phyloP scores from a whole-genome alignment of 2,888 invertebrate genomes.

The Melipona beecheii region DNA sequence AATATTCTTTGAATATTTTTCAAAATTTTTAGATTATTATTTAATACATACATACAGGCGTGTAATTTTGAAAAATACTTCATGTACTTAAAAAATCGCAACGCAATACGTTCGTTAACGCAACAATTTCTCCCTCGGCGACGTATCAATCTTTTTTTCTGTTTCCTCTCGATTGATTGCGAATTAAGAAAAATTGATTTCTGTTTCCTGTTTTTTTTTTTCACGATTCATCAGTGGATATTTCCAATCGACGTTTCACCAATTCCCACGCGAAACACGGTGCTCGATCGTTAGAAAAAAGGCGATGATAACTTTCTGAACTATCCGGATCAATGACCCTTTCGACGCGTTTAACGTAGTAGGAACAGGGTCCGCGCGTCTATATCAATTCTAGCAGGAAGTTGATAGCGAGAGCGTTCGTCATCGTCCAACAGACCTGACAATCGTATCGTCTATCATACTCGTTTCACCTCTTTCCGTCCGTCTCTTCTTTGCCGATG shows the following conservation, averaged over 20 bases:
- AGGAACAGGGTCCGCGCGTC: conserved; percentile 57
- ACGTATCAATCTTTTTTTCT: background rate
- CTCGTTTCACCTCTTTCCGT: background rate
- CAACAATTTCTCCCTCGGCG: background rate
- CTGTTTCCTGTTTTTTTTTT: background rate
- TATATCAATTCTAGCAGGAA: conserved; percentile 72
- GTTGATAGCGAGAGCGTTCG: conserved; percentile 68
- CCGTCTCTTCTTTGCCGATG: background rate
- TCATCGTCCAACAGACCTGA: conserved; percentile 61
- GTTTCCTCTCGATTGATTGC: background rate
- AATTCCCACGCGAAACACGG: conserved; percentile 23
- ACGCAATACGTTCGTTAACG: background rate
- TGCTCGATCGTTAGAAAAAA: conserved; percentile 32
- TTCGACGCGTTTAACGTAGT: conserved; percentile 53
- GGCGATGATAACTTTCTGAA: conserved; percentile 54
- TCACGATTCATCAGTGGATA: background rate
- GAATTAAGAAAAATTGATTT: background rate
- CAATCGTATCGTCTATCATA: conserved; percentile 16
- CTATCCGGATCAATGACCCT: conserved; percentile 68
- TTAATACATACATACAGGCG: too few species aligned
- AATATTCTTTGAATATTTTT: too few species aligned
- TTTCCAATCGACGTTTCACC: background rate
- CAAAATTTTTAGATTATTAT: too few species aligned
- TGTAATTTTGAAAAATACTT: too few species aligned
- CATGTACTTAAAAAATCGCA: background rate